These are phyloP conservation scores for Gortyna flavago DNA, from an alignment of 2,888 invertebrate species.

Conservation along the genomic window DNA sequence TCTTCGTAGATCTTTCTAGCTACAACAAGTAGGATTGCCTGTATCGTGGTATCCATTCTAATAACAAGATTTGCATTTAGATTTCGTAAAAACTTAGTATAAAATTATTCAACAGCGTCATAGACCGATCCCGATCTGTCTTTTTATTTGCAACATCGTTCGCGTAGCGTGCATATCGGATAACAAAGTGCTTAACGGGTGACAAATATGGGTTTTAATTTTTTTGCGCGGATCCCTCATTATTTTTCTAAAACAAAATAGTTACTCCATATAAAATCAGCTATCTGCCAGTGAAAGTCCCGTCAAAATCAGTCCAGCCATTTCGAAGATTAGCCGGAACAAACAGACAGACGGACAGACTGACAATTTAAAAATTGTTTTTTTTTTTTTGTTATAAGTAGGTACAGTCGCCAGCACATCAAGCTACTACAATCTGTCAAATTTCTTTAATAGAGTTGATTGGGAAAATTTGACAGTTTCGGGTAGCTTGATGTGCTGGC, in stretches of 20 bases:
- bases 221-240: not conserved
- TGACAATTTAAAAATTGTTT: not conserved
- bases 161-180: too few relatives aligned
- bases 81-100: not conserved
- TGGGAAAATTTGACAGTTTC: too few relatives aligned
- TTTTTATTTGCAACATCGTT: not conserved
- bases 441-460: too few relatives aligned
- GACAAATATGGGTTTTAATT: too few relatives aligned
- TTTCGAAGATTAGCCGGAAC: not conserved
- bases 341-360: not conserved
- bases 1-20: not conserved
- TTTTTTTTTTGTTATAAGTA: not conserved
- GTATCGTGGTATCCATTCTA: not conserved
- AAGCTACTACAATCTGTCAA: too few relatives aligned
- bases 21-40: not conserved
- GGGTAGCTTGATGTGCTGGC: too few relatives aligned
- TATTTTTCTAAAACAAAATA: not conserved
- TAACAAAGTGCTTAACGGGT: too few relatives aligned
- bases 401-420: too few relatives aligned
- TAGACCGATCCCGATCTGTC: not conserved
- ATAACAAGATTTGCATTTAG: not conserved
- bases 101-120: not conserved
- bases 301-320: too few relatives aligned
- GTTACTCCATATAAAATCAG: too few relatives aligned
- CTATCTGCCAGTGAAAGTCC: too few relatives aligned